Conservation (phyloP, 1,140 invertebrate genomes). For the Drosophila albomicans region DNA sequence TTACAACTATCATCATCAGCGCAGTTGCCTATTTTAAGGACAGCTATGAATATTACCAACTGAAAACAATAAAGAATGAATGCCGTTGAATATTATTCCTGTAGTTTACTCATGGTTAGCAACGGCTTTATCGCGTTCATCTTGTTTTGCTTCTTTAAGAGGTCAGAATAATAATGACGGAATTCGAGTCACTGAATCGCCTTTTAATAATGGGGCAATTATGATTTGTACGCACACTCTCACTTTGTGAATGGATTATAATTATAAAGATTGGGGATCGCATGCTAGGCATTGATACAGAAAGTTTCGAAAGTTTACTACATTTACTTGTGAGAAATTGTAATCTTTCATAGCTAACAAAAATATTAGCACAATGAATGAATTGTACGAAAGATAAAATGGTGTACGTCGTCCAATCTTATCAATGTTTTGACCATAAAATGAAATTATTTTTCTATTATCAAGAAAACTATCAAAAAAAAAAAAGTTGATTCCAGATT, state of each 20-base stretch:
- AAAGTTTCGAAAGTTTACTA: slow-evolving; percentile 25
- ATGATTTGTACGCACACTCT: slow-evolving; percentile 11
- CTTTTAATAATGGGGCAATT: slow-evolving; percentile 32
- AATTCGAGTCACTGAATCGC: slow-evolving; percentile 1
- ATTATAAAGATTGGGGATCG: slow-evolving; percentile 35
- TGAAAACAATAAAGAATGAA: slow-evolving; percentile 4
- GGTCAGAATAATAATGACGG: slow-evolving; percentile 18
- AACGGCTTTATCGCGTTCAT: neutral
- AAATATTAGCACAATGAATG: no score
- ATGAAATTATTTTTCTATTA: no score
- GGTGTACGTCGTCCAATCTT: no score
- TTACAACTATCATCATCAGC: slow-evolving; percentile 28
- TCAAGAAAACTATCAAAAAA: no score
- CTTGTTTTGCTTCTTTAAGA: slow-evolving; percentile 7
- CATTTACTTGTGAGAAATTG: slow-evolving; percentile 7
- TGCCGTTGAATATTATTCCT: no score
- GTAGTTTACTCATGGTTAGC: slow-evolving; percentile 9
- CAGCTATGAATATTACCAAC: slow-evolving; percentile 17
- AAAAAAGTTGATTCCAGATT: no score
- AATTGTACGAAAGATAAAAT: no score
- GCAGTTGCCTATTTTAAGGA: slow-evolving; percentile 4
- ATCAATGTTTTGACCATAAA: no score
- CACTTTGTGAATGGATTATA: slow-evolving; percentile 20
- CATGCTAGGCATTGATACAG: slow-evolving; percentile 42
- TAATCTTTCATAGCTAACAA: no score